These are phyloP conservation scores for Epizoanthus stellaris DNA, from an alignment of 92 coral and sea anemone species.

Conservation along the genomic window DNA sequence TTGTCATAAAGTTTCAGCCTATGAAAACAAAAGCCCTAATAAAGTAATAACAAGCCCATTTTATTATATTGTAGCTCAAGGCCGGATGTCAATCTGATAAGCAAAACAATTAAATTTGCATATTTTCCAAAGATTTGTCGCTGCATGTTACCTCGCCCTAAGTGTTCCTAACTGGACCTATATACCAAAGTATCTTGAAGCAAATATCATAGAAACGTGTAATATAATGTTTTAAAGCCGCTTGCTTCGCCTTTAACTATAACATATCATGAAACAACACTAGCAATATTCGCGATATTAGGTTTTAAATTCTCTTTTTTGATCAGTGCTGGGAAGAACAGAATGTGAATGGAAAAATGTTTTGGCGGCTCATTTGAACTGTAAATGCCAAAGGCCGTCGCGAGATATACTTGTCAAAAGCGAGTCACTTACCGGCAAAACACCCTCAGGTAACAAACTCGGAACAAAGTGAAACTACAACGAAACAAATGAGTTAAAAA, in stretches of 20 bases:
- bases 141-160: neutral
- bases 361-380: slow-evolving; percentile 1
- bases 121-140: neutral
- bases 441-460: neutral
- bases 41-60: neutral
- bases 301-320: neutral
- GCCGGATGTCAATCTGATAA: neutral
- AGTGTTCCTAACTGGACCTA: too few species aligned
- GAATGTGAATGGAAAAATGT: neutral
- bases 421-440: slow-evolving; percentile 2
- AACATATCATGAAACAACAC: neutral
- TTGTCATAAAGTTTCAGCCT: too few species aligned
- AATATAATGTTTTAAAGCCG: neutral
- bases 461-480: neutral
- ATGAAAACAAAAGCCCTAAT: neutral
- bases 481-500: neutral
- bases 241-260: neutral
- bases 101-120: slow-evolving; percentile 5
- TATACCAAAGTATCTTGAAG: too few species aligned
- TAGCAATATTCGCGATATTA: neutral
- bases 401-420: neutral
- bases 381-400: slow-evolving; percentile 6
- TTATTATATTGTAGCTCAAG: neutral
- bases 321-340: neutral
- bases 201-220: neutral